Evolutionary conservation across 2,888 invertebrate genomes (phyloP).

Genomic region (Mimas tiliae): DNA sequence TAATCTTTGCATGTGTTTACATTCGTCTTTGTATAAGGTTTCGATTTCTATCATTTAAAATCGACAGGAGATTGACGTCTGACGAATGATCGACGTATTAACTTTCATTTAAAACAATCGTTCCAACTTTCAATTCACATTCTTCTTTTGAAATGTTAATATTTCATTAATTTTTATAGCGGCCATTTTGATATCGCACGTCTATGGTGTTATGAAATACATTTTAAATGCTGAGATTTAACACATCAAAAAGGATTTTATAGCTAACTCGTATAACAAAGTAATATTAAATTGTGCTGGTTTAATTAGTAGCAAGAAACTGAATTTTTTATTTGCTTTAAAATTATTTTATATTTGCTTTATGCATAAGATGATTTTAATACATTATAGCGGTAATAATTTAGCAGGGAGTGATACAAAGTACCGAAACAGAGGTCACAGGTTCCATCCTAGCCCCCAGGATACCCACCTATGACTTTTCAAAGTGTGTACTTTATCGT

Average conservation of each 20-base stretch:
- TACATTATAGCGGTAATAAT: too few relatives aligned
- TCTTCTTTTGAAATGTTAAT: constrained; percentile 25
- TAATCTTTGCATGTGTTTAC: not conserved
- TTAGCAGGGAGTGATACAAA: too few relatives aligned
- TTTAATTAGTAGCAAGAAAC: not conserved
- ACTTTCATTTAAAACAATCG: constrained; percentile 39
- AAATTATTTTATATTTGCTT: too few relatives aligned
- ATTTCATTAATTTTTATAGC: constrained; percentile 10
- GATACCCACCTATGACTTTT: too few relatives aligned
- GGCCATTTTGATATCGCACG: not conserved
- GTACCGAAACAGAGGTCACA: too few relatives aligned
- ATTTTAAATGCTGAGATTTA: too few relatives aligned
- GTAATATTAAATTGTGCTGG: not conserved
- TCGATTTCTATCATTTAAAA: constrained; percentile 22
- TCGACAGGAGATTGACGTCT: constrained; percentile 31
- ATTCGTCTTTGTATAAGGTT: constrained; percentile 1
- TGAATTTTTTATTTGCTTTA: not conserved
- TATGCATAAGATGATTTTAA: too few relatives aligned
- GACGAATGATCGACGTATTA: constrained; percentile 38
- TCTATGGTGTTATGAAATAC: not conserved
- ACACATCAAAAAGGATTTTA: not conserved
- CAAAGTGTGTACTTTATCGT: too few relatives aligned
- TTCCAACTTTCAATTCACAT: constrained; percentile 39
- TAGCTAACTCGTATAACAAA: not conserved
- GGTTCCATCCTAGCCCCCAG: too few relatives aligned